Conservation (phyloP, 2,797 vertebrate genomes). For the Pangasius larnaudii region DNA sequence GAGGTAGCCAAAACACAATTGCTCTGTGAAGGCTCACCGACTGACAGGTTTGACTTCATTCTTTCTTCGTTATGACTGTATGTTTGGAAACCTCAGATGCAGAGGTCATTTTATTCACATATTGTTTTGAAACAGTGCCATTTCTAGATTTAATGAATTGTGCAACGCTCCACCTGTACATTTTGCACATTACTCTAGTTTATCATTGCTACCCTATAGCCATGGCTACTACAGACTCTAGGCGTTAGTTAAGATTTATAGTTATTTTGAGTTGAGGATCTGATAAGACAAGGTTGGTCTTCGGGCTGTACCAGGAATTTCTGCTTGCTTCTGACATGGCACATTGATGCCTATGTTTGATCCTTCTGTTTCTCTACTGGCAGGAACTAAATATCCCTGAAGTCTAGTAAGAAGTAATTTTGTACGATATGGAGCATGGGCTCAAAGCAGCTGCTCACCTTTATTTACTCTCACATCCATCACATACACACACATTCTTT, state of each 20-base stretch:
- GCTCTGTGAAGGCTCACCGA: slow-evolving; percentile 32
- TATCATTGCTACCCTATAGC: background rate
- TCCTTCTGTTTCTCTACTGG: background rate
- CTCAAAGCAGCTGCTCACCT: slow-evolving; percentile 52
- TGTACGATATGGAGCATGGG: background rate
- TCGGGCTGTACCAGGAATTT: background rate
- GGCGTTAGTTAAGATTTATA: background rate
- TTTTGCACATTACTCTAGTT: background rate
- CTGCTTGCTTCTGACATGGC: background rate
- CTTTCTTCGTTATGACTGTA: background rate
- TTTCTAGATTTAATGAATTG: background rate
- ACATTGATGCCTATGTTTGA: background rate
- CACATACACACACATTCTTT: slow-evolving; percentile 37
- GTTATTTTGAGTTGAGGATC: background rate
- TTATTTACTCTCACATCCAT: slow-evolving; percentile 62
- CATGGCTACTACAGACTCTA: no score
- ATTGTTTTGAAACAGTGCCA: no score
- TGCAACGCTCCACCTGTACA: background rate
- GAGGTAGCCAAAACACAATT: slow-evolving; percentile 55
- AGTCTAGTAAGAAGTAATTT: slow-evolving; percentile 14
- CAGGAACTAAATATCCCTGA: slow-evolving; percentile 18
- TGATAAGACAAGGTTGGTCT: slow-evolving; percentile 7
- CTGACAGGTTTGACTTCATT: slow-evolving; percentile 34
- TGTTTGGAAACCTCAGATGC: background rate
- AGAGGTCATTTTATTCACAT: no score